Conservation (phyloP, 2,113 vertebrate species). For the Sminthopsis crassicaudata region DNA sequence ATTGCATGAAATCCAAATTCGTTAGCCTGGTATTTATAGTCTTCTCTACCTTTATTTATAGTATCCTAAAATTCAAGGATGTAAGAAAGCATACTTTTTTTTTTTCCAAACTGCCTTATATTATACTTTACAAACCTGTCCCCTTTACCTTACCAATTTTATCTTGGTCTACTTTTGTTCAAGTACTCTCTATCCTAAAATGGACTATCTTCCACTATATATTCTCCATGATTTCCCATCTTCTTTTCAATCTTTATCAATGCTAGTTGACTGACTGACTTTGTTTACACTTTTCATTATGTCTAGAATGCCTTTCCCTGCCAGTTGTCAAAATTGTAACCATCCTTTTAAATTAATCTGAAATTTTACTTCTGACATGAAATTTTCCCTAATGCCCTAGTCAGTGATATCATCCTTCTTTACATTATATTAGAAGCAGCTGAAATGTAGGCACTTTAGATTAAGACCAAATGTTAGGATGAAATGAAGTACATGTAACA, state of each 20-base stretch:
- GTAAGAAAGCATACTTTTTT: background rate
- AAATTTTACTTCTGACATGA: background rate
- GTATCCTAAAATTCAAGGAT: background rate
- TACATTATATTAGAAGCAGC: background rate
- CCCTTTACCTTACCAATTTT: background rate
- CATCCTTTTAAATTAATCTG: background rate
- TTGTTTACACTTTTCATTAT: background rate
- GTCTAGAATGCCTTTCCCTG: background rate
- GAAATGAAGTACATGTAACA: background rate
- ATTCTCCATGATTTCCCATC: background rate
- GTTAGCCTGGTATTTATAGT: background rate
- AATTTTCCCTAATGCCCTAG: background rate
- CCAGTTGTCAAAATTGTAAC: background rate
- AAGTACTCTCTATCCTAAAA: background rate
- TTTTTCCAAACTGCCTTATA: background rate
- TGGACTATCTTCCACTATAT: background rate
- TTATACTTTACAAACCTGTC: background rate
- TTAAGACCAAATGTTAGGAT: background rate
- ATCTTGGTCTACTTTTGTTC: background rate
- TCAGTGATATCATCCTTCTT: background rate
- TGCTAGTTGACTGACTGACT: background rate
- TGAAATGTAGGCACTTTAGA: background rate
- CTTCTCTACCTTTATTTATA: background rate
- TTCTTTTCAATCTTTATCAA: background rate
- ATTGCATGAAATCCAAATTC: background rate